Evolutionary conservation across 2,797 vertebrate species (phyloP).

Genomic region (Ispidina picta): DNA sequence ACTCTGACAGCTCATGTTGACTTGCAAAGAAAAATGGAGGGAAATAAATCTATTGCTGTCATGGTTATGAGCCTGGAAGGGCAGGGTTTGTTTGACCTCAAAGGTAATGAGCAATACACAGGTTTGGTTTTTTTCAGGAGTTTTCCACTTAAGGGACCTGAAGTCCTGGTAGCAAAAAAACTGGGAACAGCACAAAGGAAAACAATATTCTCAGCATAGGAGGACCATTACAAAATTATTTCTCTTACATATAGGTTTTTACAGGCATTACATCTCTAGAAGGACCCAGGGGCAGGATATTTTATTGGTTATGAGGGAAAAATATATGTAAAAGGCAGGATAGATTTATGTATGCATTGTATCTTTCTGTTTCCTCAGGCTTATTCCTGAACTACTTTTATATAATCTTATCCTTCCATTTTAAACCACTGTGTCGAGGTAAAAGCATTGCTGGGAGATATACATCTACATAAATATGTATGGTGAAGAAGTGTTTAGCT

Average conservation of each 20-base stretch:
- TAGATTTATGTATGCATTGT: background rate
- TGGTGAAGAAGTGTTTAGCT: background rate
- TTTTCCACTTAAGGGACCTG: background rate
- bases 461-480: fast-evolving
- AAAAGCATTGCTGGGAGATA: background rate
- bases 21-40: background rate
- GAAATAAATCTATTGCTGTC: background rate
- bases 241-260: background rate
- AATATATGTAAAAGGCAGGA: background rate
- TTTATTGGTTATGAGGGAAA: fast-evolving
- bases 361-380: background rate
- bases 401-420: background rate
- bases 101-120: background rate
- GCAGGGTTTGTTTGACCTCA: background rate
- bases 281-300: background rate
- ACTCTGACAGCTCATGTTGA: background rate
- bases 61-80: background rate
- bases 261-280: background rate
- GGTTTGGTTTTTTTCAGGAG: background rate
- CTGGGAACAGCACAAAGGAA: background rate
- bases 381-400: background rate
- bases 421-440: background rate
- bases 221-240: background rate
- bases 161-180: background rate
- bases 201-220: background rate